A percentile compares a stretch with the other conserved stretches of the same genome.
phyloP scores from a whole-genome alignment of 2,797 vertebrate genomes.

The Molossus alvarezi region DNA sequence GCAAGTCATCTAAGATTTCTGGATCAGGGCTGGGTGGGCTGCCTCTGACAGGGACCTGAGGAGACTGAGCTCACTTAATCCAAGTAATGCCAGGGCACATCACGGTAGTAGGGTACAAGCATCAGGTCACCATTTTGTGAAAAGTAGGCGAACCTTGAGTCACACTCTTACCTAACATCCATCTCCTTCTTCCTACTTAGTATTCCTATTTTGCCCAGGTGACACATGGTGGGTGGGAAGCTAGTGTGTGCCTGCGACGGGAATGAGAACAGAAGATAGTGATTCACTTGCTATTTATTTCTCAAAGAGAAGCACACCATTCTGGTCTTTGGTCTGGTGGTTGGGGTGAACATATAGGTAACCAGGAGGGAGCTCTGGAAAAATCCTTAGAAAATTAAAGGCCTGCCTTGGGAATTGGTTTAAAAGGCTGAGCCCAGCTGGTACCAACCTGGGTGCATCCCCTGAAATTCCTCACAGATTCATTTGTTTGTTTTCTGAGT shows the following conservation, averaged over 20 bases:
- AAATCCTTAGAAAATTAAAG: conserved; percentile 60
- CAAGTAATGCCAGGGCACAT: not conserved
- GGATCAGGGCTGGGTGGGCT: not conserved
- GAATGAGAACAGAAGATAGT: conserved; percentile 24
- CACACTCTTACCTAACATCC: conserved; percentile 49
- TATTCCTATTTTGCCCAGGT: conserved; percentile 61
- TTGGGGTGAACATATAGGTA: not conserved
- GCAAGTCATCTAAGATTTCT: not conserved
- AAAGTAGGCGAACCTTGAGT: conserved; percentile 48
- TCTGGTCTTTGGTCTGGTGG: conserved; percentile 16
- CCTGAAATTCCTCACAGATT: conserved; percentile 27
- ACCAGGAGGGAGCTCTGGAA: not conserved
- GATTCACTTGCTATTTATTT: conserved; percentile 39
- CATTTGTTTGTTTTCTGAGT: conserved; percentile 47
- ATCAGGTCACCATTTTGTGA: conserved; percentile 37
- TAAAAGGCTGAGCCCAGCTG: conserved; percentile 38
- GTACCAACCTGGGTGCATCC: not conserved
- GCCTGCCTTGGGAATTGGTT: not conserved
- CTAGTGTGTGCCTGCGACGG: not conserved
- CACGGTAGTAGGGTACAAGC: not conserved
- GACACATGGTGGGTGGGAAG: conserved; percentile 10
- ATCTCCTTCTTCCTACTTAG: conserved; percentile 16
- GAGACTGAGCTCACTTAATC: not conserved
- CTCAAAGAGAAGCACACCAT: not conserved
- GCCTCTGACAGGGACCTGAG: not conserved